Percentiles rank a stretch among this genome's conserved stretches.
phyloP scores from a whole-genome alignment of 2,113 vertebrate species.

The Bostrychus sinensis region DNA sequence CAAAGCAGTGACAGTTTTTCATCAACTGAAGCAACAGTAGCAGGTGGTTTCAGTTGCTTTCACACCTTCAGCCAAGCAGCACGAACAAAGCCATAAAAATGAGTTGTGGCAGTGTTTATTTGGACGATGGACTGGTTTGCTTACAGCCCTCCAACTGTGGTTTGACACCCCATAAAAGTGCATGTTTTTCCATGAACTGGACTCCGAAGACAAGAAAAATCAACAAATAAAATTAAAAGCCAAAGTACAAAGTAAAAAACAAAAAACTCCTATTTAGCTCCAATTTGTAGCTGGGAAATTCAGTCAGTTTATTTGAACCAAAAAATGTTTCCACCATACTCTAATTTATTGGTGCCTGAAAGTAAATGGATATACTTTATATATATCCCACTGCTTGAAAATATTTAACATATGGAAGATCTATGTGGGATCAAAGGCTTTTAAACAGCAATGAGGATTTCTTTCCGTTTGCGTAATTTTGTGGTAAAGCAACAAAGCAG shows the following conservation, averaged over 20 bases:
- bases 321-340: not conserved
- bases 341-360: not conserved
- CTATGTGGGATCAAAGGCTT: not conserved
- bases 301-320: not conserved
- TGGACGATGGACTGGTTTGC: conserved; percentile 14
- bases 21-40: conserved; percentile 39
- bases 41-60: conserved; percentile 40
- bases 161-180: conserved; percentile 3
- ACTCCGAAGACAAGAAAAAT: conserved; percentile 6
- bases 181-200: conserved; percentile 10
- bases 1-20: conserved; percentile 28
- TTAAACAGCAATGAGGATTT: not conserved
- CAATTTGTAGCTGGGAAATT: not conserved
- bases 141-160: not conserved
- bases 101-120: conserved; percentile 8
- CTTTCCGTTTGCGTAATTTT: not conserved
- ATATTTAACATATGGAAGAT: not conserved
- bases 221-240: not conserved
- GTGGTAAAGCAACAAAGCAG: conserved; percentile 10
- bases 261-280: not conserved
- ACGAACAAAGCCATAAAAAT: conserved; percentile 24
- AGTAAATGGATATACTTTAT: not conserved
- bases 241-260: too few species aligned
- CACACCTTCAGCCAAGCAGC: conserved; percentile 32
- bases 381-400: not conserved